phyloP scores from a whole-genome alignment of 2,888 invertebrate genomes.

The Abrostola tripartita region DNA sequence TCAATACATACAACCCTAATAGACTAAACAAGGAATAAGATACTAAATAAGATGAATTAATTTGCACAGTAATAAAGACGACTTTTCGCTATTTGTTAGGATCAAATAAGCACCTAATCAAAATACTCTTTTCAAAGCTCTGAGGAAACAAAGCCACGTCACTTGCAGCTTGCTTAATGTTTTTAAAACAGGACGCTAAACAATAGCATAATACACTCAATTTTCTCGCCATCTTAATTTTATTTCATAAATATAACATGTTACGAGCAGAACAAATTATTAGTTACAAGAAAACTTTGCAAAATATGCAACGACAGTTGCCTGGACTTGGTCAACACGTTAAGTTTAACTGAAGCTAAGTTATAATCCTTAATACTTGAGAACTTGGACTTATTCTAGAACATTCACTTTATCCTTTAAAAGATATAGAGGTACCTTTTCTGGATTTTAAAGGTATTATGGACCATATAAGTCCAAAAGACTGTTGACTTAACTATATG shows the following conservation, averaged over 20 bases:
- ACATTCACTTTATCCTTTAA: conserved; percentile 1
- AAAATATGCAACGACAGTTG: conserved; percentile 49
- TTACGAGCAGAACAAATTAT: conserved; percentile 28
- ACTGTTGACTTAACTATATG: conserved; percentile 8
- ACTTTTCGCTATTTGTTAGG: too few relatives aligned
- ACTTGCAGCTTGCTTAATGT: not conserved
- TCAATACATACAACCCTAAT: too few relatives aligned
- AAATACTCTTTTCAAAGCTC: not conserved
- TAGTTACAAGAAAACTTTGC: conserved; percentile 37
- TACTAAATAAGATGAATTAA: too few relatives aligned
- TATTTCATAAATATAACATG: conserved; percentile 28
- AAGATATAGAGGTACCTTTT: conserved; percentile 2
- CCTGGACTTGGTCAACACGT: conserved; percentile 39
- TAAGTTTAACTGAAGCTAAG: conserved; percentile 34
- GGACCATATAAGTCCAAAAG: not conserved
- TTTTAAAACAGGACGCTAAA: conserved; percentile 1
- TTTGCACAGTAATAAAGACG: too few relatives aligned
- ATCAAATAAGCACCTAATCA: not conserved
- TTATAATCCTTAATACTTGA: conserved; percentile 33
- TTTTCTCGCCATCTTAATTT: too few relatives aligned
- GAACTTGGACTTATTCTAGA: conserved; percentile 19
- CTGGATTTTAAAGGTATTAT: not conserved
- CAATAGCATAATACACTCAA: not conserved
- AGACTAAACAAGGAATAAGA: too few relatives aligned
- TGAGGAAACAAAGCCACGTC: not conserved